phyloP scores from a whole-genome alignment of 2,797 vertebrate species.

The Sebastes oblongus region DNA sequence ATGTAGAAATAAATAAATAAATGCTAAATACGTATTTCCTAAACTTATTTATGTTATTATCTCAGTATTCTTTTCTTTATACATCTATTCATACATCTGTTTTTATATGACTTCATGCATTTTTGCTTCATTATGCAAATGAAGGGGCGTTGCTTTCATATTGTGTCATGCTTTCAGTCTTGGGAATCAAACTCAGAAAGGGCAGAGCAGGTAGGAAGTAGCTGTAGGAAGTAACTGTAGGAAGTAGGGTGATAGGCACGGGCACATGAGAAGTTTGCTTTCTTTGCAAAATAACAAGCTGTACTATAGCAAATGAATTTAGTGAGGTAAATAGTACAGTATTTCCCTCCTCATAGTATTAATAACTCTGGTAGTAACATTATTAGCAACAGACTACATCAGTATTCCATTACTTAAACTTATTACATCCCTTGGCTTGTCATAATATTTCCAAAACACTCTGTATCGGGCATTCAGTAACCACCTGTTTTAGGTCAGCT shows the following conservation, averaged over 20 bases:
- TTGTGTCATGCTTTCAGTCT: too few species aligned
- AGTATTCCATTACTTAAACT: not conserved
- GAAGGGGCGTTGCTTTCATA: rapidly evolving
- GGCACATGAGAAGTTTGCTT: too few species aligned
- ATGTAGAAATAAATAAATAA: too few species aligned
- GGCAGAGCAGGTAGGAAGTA: too few species aligned
- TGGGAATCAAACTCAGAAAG: too few species aligned
- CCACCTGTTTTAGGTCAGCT: constrained; percentile 20
- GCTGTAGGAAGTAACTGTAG: too few species aligned
- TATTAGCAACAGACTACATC: not conserved
- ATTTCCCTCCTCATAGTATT: not conserved
- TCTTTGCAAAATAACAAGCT: not conserved
- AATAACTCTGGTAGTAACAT: not conserved
- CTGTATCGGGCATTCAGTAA: not conserved
- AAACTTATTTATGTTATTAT: too few species aligned
- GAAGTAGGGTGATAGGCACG: rapidly evolving
- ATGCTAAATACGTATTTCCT: too few species aligned
- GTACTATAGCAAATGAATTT: not conserved
- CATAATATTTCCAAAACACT: not conserved
- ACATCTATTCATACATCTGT: rapidly evolving
- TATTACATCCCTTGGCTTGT: not conserved
- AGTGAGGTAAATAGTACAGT: not conserved
- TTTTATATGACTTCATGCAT: too few species aligned
- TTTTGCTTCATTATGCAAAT: too few species aligned
- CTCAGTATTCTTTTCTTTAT: too few species aligned